Base-by-base conservation (phyloP, 2,888 invertebrate genomes). In the Tetragonisca angustula region DNA sequence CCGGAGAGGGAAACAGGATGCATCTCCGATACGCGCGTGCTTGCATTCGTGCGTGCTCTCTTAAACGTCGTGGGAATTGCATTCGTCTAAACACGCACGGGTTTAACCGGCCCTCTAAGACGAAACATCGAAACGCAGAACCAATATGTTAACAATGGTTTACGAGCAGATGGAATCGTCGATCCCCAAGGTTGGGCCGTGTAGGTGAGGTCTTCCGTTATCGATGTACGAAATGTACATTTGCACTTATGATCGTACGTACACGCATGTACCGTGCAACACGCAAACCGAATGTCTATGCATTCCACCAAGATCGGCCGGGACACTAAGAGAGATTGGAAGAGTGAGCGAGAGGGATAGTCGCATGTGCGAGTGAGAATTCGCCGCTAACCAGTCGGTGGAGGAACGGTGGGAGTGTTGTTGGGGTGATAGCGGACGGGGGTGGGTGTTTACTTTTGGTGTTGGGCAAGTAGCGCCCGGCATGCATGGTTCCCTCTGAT, bases 401-500 rank as follows among this genome's bases (percentile, higher is more conserved):
- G 88, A 89, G 89, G 87, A 88, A 87, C 89, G 87, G 84, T 84
- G 88, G 88, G 86, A 84, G 91, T 89, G 90, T 90, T 90, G 90
- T 89, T 88, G 89, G 90, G 90, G 90, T 90, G 91, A 89, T 90
- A 90, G 90, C 86, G 86, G 77, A 87, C 87, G 87, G 86, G 89
- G 92, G 91, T 91, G 92, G 89, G 90, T 93, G 93, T 94, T 94
- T 93, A 92, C 93, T 92, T 93, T 93, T 92, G 92, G 92, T 92
- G 92, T 93, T 92, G 93, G 92, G 92, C 93, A 93, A 93, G 91
- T 93, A 92, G 92, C 92, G 92, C 92, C 92, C 91, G 89, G 91
- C 91, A 92, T 93, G 91, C 92, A 94, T 94, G 92, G 91, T 92
- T 93, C 92, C 91, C 92, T 93, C 91, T 93, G 93, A 93, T 94